Base-by-base conservation (phyloP, 2,113 vertebrate genomes). In the Rhodinocichla rosea region DNA sequence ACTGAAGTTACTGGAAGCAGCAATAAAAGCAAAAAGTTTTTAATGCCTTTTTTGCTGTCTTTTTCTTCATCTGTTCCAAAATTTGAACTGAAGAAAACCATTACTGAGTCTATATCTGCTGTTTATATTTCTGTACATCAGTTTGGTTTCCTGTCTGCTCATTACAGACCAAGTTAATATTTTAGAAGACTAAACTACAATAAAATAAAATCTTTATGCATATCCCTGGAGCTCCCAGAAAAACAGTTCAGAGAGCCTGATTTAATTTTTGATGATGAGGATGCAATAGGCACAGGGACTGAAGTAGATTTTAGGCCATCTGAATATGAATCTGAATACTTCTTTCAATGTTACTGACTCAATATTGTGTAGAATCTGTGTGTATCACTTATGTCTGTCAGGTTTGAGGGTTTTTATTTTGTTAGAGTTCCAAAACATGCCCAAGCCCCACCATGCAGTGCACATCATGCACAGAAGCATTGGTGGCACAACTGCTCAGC, bases 381-480 rank as follows among this genome's bases (percentile, higher is more conserved):
- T 71, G 5, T 60, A 24, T 53, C 55, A 42, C 17, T 77, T 65
- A 26, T 16, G 16, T 50, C 1, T 4, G 4, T 87, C 60, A 32
- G 42, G 42, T 45, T 65, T 23, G 56, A 26, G 15, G 15, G 33
- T 11, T 37, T 80, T 88, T 7, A 33, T 14, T 60, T 27, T 52
- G 40, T 68, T 42, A 42, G 53, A 60, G 64, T 53, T 53, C 53
- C 57, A 13, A 79, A 88, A n/a, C 9, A 57, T 53, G 45, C 23
- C 67, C 70, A 39, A 80, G 56, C 9, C 19, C n/a, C 44, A 9
- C 23, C 8, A 7, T 24, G 15, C 67, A 45, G 39, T 32, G n/a
- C 6, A 7, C 13, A 5, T 27, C 1, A 6, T 0, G 0, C 42
- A 33, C 45, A 50, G 21, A 45, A 47, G 8, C 6, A 0, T 62